These are phyloP conservation scores for Ctenodactylus gundi DNA, from an alignment of 2,113 vertebrate species.

Conservation along the genomic window DNA sequence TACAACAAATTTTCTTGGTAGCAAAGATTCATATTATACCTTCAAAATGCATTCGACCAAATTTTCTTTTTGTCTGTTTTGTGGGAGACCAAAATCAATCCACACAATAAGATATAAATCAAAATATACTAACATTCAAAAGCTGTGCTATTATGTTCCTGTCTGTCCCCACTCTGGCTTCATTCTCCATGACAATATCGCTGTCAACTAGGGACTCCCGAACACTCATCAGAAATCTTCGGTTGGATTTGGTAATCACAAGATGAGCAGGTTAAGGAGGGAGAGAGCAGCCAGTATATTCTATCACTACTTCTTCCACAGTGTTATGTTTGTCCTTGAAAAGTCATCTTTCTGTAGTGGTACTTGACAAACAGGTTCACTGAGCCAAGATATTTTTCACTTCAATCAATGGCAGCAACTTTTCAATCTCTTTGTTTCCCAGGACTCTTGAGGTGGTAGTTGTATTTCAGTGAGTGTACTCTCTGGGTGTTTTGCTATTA, in stretches of 20 bases:
- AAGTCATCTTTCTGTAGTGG: neutral
- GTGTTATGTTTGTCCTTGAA: neutral
- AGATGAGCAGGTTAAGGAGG: neutral
- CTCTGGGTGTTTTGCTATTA: neutral
- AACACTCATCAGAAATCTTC: neutral
- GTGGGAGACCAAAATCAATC: neutral
- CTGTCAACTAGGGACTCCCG: neutral
- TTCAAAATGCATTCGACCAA: neutral
- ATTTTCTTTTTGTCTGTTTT: neutral
- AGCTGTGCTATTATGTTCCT: neutral
- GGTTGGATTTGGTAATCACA: neutral
- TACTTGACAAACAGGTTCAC: neutral
- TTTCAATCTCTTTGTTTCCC: neutral
- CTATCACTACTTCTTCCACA: neutral
- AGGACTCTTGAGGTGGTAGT: fast-evolving
- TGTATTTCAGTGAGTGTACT: neutral
- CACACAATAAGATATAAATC: neutral
- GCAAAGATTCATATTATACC: neutral
- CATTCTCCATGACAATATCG: neutral
- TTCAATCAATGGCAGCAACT: neutral
- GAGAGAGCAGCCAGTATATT: neutral
- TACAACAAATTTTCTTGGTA: neutral
- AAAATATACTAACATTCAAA: neutral
- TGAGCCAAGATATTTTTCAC: neutral
- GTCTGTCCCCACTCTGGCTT: too few species aligned